These are phyloP conservation scores for Coluber constrictor DNA, from an alignment of 2,797 vertebrate genomes.

Conservation along the genomic window DNA sequence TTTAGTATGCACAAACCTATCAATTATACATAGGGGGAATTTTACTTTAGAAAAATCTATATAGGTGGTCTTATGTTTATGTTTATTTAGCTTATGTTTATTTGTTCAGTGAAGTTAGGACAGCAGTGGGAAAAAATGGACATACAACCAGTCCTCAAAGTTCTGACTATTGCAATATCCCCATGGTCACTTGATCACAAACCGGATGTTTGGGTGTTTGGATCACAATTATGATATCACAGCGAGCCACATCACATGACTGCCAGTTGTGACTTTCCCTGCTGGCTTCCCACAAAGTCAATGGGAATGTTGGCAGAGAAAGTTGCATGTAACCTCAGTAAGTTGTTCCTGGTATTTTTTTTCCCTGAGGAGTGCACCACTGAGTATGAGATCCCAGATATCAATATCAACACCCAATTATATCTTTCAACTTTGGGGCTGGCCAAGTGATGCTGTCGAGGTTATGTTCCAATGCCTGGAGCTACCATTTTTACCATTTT, in stretches of 20 bases:
- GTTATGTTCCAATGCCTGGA: background rate
- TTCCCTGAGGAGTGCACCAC: background rate
- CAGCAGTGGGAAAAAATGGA: background rate
- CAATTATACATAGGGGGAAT: background rate
- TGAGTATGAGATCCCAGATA: background rate
- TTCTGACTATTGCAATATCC: background rate
- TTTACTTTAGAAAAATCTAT: background rate
- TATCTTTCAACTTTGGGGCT: background rate
- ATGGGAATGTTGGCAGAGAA: background rate
- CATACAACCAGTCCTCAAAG: background rate
- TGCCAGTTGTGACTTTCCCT: background rate
- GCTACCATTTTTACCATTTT: background rate
- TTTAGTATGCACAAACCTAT: background rate
- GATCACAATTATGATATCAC: no score
- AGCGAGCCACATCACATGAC: background rate
- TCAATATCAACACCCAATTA: background rate
- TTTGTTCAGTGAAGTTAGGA: background rate
- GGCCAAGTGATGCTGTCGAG: background rate
- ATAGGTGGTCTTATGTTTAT: background rate
- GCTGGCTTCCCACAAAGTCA: background rate
- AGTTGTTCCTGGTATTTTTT: background rate
- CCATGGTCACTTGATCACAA: no score
- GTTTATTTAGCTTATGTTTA: background rate
- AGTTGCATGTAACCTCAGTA: background rate
- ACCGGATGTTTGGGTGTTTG: no score